Conservation (phyloP, 2,888 invertebrate genomes). For the Lissonota sp. region DNA sequence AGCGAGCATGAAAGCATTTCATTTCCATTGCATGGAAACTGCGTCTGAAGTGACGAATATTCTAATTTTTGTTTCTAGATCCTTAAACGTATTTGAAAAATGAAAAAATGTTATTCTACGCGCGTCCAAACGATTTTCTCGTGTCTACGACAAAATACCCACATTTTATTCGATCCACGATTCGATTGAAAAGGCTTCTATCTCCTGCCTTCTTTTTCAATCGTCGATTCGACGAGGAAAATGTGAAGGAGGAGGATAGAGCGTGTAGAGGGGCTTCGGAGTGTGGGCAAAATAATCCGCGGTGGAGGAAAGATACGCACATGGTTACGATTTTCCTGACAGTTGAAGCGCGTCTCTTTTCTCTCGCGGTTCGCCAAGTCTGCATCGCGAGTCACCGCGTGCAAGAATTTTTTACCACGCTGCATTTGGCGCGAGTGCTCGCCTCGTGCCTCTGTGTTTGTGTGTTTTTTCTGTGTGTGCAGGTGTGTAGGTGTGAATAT, state of each 20-base stretch:
- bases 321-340: conserved; percentile 68
- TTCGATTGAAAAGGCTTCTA: not conserved
- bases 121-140: not conserved
- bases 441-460: not conserved
- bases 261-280: conserved; percentile 30
- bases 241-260: conserved; percentile 16
- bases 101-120: conserved; percentile 35
- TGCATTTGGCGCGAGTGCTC: not conserved
- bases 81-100: too few species aligned
- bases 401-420: not conserved
- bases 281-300: conserved; percentile 62
- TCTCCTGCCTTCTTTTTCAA: conserved; percentile 34
- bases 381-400: conserved; percentile 6
- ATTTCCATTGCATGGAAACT: too few species aligned
- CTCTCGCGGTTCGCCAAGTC: conserved; percentile 52
- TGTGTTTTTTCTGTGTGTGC: not conserved
- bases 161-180: too few species aligned
- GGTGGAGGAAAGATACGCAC: conserved; percentile 57
- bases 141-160: too few species aligned
- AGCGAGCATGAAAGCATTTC: not conserved
- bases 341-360: conserved; percentile 65
- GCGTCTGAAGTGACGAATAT: too few species aligned
- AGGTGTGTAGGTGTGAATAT: conserved; percentile 2
- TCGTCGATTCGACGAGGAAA: conserved; percentile 11
- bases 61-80: too few species aligned